Evolutionary conservation across 1,140 invertebrate genomes (phyloP).

Genomic region (Platyscapa corneri): DNA sequence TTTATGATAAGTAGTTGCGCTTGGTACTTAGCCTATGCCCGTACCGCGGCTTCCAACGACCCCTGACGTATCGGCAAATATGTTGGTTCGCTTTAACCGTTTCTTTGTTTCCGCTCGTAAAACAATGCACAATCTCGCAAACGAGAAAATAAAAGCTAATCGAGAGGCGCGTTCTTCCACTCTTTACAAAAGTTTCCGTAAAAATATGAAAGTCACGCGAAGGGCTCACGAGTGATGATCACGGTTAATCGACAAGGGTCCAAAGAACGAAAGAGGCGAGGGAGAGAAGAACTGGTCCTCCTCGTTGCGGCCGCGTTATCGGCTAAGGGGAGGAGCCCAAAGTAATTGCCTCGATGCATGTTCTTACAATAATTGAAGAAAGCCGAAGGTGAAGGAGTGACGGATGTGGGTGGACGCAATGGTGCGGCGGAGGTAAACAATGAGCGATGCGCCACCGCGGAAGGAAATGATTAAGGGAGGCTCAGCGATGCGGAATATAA

Average conservation of each 20-base stretch:
- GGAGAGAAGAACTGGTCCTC: neutral
- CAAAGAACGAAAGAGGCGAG: neutral
- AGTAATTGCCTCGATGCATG: neutral
- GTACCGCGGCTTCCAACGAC: neutral
- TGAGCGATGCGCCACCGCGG: neutral
- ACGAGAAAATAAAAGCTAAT: neutral
- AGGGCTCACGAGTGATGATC: neutral
- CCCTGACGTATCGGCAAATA: neutral
- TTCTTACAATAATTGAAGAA: slow-evolving; percentile 34
- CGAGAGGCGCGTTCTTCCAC: neutral
- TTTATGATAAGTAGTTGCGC: neutral
- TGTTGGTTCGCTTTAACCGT: neutral
- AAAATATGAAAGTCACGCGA: slow-evolving; percentile 9
- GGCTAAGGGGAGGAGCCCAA: neutral
- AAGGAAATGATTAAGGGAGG: slow-evolving; percentile 31
- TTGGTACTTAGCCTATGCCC: neutral
- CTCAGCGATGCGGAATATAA: slow-evolving; percentile 24
- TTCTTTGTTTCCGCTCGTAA: neutral
- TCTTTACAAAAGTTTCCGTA: neutral
- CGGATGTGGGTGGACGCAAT: slow-evolving; percentile 29
- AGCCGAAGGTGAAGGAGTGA: neutral
- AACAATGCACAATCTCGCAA: neutral
- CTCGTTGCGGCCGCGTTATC: too few relatives aligned
- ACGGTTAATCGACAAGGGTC: neutral
- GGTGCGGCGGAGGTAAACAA: slow-evolving; percentile 10